These are phyloP conservation scores for Plodia interpunctella DNA, from an alignment of 1,140 invertebrate species.

Conservation along the genomic window DNA sequence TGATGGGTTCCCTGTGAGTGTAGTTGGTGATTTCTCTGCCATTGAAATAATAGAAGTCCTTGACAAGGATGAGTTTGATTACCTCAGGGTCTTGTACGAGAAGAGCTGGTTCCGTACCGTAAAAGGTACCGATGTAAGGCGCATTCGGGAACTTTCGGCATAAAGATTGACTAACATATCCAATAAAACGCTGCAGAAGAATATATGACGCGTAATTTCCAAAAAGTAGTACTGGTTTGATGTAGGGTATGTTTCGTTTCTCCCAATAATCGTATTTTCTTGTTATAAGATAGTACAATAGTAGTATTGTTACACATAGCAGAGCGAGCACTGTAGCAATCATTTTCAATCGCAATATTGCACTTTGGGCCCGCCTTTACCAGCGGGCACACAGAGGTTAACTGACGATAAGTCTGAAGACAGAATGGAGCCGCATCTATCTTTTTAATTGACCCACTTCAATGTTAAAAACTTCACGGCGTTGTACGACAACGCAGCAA, in stretches of 20 bases:
- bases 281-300: neutral
- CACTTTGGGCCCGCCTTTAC: no score
- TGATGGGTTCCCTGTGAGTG: conserved; percentile 48
- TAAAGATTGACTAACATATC: conserved; percentile 25
- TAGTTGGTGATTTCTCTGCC: conserved; percentile 55
- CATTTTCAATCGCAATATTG: no score
- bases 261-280: conserved; percentile 56
- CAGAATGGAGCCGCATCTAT: neutral
- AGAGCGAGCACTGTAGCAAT: no score
- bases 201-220: conserved; percentile 62
- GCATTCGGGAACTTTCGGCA: conserved; percentile 42
- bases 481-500: no score
- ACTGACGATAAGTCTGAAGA: no score
- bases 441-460: no score
- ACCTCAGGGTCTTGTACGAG: conserved; percentile 68
- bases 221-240: conserved; percentile 46
- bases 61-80: conserved; percentile 68
- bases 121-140: conserved; percentile 59
- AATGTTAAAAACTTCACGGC: no score
- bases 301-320: neutral
- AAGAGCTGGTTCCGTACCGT: conserved; percentile 56
- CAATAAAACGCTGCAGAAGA: conserved; percentile 32
- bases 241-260: conserved; percentile 44
- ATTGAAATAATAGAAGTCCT: conserved; percentile 75
- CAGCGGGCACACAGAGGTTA: no score